Base-by-base conservation (phyloP, 2,113 vertebrate genomes). In the Panthera uncia region DNA sequence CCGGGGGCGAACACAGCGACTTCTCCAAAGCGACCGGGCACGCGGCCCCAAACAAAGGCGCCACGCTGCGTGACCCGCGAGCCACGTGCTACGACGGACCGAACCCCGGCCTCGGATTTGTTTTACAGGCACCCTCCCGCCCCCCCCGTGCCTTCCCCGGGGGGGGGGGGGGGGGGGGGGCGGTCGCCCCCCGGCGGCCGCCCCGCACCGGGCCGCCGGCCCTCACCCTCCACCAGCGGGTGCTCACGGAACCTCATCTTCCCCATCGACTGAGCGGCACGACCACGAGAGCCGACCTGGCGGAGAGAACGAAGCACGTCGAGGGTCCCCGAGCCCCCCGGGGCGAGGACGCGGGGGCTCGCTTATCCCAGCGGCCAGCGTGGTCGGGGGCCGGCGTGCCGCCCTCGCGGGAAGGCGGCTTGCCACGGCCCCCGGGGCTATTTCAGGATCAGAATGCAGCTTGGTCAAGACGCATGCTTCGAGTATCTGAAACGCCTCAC, bases 1-100 rank as follows among this genome's bases (percentile, higher is more conserved):
- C 33, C 0, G 0, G 16, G 2, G 41, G 87, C 14, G 14, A 48
- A 23, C 4, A 74, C 27, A 19, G 15, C 0, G 73, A 16, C 10
- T 15, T n/a, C 25, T 48, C 86, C 19, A 2, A 18, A 79, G 45
- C 0, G 6, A 41, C 14, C 7, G 13, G 41, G 55, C 45, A n/a
- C 3, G 2, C 3, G 3, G 63, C 18, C 78, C 19, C 0, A 19
- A 38, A n/a, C 0, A 19, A n/a, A n/a, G 18, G 41, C 2, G 61
- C 27, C 74, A 25, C 3, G 3, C 23, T 0, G 0, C 3, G 8
- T 11, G 9, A 38, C 45, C 29, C 57, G 18, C 6, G 87, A 36
- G 57, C 31, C 57, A 25, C 0, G 8, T 14, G 12, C 74, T 18
- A 7, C 0, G 16, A 29, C 1, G 6, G 41, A 85, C 14, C 1